phyloP scores from a whole-genome alignment of 2,797 vertebrate genomes.

The Brotogeris chrysoptera region DNA sequence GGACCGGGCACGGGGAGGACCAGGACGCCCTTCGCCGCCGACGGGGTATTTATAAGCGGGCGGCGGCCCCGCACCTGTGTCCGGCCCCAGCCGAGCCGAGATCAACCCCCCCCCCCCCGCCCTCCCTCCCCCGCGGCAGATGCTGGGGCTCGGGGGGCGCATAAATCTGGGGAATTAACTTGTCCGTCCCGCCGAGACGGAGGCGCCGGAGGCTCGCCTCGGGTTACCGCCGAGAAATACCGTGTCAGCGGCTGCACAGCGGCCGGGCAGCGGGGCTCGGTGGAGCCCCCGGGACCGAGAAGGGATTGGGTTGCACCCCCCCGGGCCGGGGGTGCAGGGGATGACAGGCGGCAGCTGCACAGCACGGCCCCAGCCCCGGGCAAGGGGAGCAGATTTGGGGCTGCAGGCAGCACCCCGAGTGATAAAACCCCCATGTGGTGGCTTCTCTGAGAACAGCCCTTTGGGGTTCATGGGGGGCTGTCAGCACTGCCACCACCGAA shows the following conservation, averaged over 20 bases:
- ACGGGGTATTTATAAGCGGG: constrained; percentile 89
- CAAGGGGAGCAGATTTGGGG: neutral
- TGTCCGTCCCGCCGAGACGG: neutral
- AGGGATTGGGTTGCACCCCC: constrained; percentile 29
- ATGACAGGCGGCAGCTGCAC: constrained; percentile 23
- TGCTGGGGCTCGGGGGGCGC: neutral
- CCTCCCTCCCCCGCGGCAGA: neutral
- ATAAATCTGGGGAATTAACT: constrained; percentile 1
- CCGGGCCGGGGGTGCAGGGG: neutral
- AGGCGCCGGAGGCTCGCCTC: neutral
- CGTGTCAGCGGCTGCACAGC: neutral
- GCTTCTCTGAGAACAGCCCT: accelerated
- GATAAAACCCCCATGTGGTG: neutral
- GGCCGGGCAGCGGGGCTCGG: neutral
- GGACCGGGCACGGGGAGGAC: neutral
- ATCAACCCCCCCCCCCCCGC: neutral
- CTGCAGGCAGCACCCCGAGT: neutral
- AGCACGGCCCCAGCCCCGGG: neutral
- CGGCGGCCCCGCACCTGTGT: constrained; percentile 68
- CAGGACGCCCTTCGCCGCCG: constrained; percentile 38
- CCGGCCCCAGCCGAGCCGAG: neutral
- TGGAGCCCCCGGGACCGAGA: neutral
- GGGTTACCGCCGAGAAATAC: neutral
- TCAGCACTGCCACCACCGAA: accelerated
- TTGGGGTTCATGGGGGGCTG: accelerated